A percentile compares a stretch with the other conserved stretches of the same genome.
Conservation (phyloP, 2,113 vertebrate species). For the Podarcis raffonei region DNA sequence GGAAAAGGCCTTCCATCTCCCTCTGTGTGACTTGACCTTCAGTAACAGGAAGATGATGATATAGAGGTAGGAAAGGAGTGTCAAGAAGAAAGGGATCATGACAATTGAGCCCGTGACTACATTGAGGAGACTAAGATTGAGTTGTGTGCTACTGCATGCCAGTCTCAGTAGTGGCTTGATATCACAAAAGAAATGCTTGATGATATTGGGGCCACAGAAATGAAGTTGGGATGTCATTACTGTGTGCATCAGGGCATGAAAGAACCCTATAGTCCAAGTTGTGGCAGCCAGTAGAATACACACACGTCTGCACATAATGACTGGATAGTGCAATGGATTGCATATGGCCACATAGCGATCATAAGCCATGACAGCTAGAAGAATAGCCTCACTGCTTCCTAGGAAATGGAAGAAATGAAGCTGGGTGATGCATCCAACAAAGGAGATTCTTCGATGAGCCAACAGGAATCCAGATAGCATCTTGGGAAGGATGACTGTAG, state of each 20-base stretch:
- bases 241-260: constrained; percentile 44
- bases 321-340: constrained; percentile 28
- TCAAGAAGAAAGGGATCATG: constrained; percentile 37
- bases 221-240: constrained; percentile 32
- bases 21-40: constrained; percentile 34
- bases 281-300: background rate
- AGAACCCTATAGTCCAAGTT: constrained; percentile 25
- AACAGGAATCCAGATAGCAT: constrained; percentile 47
- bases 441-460: constrained; percentile 34
- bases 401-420: constrained; percentile 56
- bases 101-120: constrained; percentile 28
- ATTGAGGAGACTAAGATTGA: constrained; percentile 34
- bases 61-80: constrained; percentile 52
- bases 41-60: constrained; percentile 45
- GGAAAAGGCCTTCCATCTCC: constrained; percentile 47
- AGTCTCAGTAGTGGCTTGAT: constrained; percentile 40
- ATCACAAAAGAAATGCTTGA: constrained; percentile 63
- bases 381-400: constrained; percentile 49
- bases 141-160: constrained; percentile 43
- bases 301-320: constrained; percentile 4
- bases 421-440: constrained; percentile 45
- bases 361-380: constrained; percentile 53
- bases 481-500: constrained; percentile 55
- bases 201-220: constrained; percentile 25
- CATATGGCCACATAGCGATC: constrained; percentile 47